phyloP scores from a whole-genome alignment of 2,113 vertebrate species.

The Neomonachus schauinslandi region DNA sequence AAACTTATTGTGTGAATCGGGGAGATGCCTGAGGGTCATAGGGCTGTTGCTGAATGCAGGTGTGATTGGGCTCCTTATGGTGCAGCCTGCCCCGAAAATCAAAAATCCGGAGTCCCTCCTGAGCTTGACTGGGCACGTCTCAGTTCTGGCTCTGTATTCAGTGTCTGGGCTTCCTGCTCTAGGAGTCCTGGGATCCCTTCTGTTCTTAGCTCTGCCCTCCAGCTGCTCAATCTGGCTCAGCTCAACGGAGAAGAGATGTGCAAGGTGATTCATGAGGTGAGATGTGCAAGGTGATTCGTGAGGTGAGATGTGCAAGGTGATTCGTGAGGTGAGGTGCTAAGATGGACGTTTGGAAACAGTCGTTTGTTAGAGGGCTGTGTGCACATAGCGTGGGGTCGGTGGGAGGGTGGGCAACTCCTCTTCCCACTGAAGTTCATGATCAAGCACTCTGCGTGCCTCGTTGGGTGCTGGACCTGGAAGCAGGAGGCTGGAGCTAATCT shows the following conservation, averaged over 20 bases:
- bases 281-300: neutral
- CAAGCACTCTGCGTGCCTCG: neutral
- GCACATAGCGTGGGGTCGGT: accelerated
- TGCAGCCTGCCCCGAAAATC: neutral
- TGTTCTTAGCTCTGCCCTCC: neutral
- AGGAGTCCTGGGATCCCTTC: neutral
- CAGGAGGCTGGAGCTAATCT: neutral
- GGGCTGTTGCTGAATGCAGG: neutral
- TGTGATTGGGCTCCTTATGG: too few relatives aligned
- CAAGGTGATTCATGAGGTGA: neutral
- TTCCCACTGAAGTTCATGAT: neutral
- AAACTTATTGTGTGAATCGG: neutral
- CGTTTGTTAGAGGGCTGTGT: too few relatives aligned
- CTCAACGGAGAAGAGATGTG: neutral
- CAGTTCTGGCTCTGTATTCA: neutral
- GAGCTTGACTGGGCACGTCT: neutral
- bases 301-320: neutral
- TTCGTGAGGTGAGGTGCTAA: too few relatives aligned
- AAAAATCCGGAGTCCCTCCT: neutral
- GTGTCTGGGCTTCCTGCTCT: neutral
- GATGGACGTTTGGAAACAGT: too few relatives aligned
- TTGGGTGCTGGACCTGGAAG: neutral
- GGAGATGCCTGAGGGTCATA: neutral
- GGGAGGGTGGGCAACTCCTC: neutral
- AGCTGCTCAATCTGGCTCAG: neutral